These are phyloP conservation scores for Proctacanthus coquilletti DNA, from an alignment of 1,140 invertebrate genomes.

Conservation along the genomic window DNA sequence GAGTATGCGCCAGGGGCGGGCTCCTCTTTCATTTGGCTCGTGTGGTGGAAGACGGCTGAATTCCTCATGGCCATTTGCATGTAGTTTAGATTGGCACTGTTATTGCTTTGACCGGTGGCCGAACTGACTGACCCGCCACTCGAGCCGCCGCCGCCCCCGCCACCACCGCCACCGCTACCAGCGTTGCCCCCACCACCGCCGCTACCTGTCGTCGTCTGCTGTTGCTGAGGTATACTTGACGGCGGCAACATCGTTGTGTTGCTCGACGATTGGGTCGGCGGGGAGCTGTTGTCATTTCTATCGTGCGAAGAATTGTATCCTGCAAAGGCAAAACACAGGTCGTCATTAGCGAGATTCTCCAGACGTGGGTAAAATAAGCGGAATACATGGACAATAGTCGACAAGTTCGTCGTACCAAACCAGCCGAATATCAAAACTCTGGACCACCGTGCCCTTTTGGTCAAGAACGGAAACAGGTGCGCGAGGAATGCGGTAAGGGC, in stretches of 20 bases:
- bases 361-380: no score
- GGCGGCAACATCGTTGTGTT: slow-evolving; percentile 7
- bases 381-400: no score
- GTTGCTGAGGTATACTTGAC: slow-evolving; percentile 5
- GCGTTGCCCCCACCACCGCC: not conserved
- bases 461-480: no score
- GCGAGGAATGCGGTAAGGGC: no score
- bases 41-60: slow-evolving; percentile 12
- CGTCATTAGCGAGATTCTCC: no score
- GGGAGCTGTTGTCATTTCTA: slow-evolving; percentile 11
- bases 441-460: no score
- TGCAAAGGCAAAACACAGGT: slow-evolving; percentile 6
- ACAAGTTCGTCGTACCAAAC: no score
- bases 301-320: slow-evolving; percentile 12
- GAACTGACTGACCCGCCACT: no score
- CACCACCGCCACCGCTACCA: not conserved
- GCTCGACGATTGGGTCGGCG: slow-evolving; percentile 8
- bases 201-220: not conserved
- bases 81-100: slow-evolving; percentile 20
- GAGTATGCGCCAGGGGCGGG: slow-evolving; percentile 12
- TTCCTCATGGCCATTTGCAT: slow-evolving; percentile 15
- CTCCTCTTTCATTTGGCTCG: slow-evolving; percentile 23
- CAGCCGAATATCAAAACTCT: no score
- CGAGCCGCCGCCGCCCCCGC: not conserved
- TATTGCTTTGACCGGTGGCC: slow-evolving; percentile 17